These are phyloP conservation scores for Riptortus pedestris DNA, from an alignment of 1,140 invertebrate species.

Conservation along the genomic window DNA sequence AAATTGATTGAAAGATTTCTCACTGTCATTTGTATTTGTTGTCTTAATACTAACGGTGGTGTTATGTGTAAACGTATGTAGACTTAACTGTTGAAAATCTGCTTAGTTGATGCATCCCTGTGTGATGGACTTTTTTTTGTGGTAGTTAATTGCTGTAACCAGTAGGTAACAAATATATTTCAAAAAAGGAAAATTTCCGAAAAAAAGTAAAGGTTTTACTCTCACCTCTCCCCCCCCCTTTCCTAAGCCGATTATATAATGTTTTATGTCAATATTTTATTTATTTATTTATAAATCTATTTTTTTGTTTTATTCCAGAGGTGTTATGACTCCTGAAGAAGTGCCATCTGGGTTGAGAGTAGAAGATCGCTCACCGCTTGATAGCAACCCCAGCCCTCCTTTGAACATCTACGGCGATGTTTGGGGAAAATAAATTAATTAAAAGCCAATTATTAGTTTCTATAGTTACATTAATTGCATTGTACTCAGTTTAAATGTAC, in stretches of 20 bases:
- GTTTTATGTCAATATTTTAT: not conserved
- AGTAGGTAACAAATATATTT: too few species aligned
- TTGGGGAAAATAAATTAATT: slow-evolving; percentile 7
- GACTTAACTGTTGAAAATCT: too few species aligned
- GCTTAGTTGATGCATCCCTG: too few species aligned
- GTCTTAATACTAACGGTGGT: too few species aligned
- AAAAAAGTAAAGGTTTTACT: not conserved
- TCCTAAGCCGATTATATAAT: not conserved
- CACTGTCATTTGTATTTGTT: too few species aligned
- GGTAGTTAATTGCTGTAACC: not conserved
- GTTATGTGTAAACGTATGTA: too few species aligned
- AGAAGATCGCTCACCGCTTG: not conserved
- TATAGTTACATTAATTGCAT: too few species aligned
- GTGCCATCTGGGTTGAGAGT: slow-evolving; percentile 8
- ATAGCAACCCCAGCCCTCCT: not conserved
- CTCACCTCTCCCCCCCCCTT: not conserved
- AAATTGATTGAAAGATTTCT: too few species aligned
- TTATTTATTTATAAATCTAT: not conserved
- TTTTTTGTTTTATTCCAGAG: slow-evolving; percentile 8
- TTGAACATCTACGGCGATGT: slow-evolving; percentile 8
- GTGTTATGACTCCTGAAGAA: slow-evolving; percentile 22
- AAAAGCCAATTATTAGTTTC: too few species aligned
- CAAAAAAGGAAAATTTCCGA: too few species aligned
- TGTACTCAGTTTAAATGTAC: too few species aligned
- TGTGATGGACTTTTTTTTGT: not conserved